Conservation (phyloP, 2,888 invertebrate species). For the Cloeon dipterum region DNA sequence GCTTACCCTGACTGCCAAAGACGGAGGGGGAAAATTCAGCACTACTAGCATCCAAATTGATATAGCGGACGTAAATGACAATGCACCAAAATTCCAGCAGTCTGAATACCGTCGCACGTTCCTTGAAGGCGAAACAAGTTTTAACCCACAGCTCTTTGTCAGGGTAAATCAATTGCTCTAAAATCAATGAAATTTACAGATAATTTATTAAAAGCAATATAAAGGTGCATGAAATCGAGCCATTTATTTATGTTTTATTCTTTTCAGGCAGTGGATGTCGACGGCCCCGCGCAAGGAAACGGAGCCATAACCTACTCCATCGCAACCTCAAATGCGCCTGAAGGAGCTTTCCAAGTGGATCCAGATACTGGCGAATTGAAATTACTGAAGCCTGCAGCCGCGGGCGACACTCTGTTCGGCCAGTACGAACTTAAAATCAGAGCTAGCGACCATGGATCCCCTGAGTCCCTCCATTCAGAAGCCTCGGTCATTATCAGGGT, state of each 20-base stretch:
- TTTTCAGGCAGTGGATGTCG: slow-evolving; percentile 43
- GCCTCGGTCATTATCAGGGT: slow-evolving; percentile 44
- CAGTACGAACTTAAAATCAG: slow-evolving; percentile 17
- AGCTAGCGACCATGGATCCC: slow-evolving; percentile 15
- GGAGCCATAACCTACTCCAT: slow-evolving; percentile 40
- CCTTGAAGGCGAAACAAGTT: slow-evolving; percentile 47
- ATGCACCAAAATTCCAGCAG: slow-evolving; percentile 44
- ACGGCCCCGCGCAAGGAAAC: slow-evolving; percentile 48
- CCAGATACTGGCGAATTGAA: slow-evolving; percentile 44
- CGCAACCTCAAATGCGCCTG: slow-evolving; percentile 39
- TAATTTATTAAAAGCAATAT: neutral
- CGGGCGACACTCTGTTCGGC: slow-evolving; percentile 50
- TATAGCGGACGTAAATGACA: slow-evolving; percentile 53
- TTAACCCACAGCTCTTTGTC: slow-evolving; percentile 58
- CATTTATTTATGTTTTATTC: neutral
- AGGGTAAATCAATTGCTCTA: slow-evolving; percentile 26
- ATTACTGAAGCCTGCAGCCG: slow-evolving; percentile 35
- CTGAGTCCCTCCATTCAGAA: slow-evolving; percentile 31
- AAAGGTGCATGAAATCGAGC: neutral
- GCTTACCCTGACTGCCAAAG: slow-evolving; percentile 53
- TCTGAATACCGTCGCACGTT: slow-evolving; percentile 49
- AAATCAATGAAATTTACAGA: neutral
- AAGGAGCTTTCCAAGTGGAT: slow-evolving; percentile 34
- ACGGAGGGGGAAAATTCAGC: slow-evolving; percentile 52
- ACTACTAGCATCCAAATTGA: slow-evolving; percentile 47